Evolutionary conservation across 2,888 invertebrate species (phyloP), one percentile per base, ranked within the genome.

Genomic region (Euspilapteryx auroguttella): DNA sequence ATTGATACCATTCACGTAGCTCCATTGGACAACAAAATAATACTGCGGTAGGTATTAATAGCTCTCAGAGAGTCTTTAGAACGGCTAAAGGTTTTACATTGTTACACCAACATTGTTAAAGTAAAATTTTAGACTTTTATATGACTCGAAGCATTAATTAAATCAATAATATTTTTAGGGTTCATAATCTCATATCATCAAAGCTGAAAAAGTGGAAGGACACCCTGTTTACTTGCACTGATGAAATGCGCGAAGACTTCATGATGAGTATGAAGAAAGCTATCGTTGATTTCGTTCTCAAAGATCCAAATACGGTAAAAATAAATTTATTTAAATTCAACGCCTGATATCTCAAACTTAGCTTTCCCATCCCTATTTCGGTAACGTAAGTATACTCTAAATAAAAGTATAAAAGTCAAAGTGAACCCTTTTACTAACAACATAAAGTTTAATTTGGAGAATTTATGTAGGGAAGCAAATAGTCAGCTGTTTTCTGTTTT

Each of bases 1-100:
- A 87, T 95, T 24, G 94, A 94, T 49, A 93, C 93, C 3, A 85
- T 87, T 36, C 88, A 94, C 50, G 90, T 95, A 1, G 88, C 93
- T 1, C 87, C 93, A 2, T 79, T 95, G 50, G 89, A 89, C 46
- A 79, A 81, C 31, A 78, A 79, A 42, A 83, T 90, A 48, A 69
- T 94, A 32, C 73, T 80, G 24, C 75, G 75, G 85, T 84, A 40
- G 38, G 38, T 14, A 11, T 14, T 27, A 30, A 25, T 17, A 14
- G 12, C 24, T n/a, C 10, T 26, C 8, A 12, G 20, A 22, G 7
- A 5, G 15, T 21, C 12, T 12, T 30, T 30, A 24, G 28, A 27
- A 25, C 14, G 27, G 29, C 21, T 28, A 25, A 17, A 17, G 8
- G 8, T 17, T 17, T 6, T 17, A 17, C 5, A 17, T n/a, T 17